Evolutionary conservation across 2,797 vertebrate species (phyloP).

Genomic region (Lacerta viridis): DNA sequence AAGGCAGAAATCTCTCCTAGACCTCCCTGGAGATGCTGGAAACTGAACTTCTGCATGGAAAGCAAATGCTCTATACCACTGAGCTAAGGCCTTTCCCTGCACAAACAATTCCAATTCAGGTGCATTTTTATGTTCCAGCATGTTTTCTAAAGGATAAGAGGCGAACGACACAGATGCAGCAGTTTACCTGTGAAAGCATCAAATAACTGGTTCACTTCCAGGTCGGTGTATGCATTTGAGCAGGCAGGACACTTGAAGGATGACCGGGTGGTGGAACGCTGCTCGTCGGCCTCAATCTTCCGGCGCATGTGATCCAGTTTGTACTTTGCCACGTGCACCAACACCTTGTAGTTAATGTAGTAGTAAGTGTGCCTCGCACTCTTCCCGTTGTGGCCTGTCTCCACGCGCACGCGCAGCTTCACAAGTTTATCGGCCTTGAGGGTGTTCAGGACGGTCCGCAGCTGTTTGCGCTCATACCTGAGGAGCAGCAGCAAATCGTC

Average conservation of each 20-base stretch:
- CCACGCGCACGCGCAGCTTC: constrained; percentile 66
- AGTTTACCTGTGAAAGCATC: constrained; percentile 73
- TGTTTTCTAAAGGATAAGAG: neutral
- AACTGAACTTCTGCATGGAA: no score
- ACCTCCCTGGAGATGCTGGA: no score
- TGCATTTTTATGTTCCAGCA: neutral
- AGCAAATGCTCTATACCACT: no score
- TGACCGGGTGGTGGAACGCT: constrained; percentile 68
- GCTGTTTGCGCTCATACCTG: constrained; percentile 74
- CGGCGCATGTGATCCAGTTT: constrained; percentile 73
- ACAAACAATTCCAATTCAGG: neutral
- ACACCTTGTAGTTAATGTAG: constrained; percentile 79
- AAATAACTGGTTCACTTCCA: constrained; percentile 78
- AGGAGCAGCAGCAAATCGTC: constrained; percentile 74
- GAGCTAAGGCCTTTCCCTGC: no score
- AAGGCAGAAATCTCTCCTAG: no score
- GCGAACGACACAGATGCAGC: neutral
- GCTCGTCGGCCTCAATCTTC: constrained; percentile 76
- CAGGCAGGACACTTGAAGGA: constrained; percentile 78
- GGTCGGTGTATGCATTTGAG: constrained; percentile 71
- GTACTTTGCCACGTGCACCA: constrained; percentile 78
- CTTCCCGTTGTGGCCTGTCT: constrained; percentile 66
- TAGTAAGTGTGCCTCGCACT: constrained; percentile 76
- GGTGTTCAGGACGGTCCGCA: constrained; percentile 62
- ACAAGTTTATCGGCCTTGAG: constrained; percentile 75